These are phyloP conservation scores for Dicroscelio sp. DNA, from an alignment of 2,888 invertebrate species.

Conservation along the genomic window DNA sequence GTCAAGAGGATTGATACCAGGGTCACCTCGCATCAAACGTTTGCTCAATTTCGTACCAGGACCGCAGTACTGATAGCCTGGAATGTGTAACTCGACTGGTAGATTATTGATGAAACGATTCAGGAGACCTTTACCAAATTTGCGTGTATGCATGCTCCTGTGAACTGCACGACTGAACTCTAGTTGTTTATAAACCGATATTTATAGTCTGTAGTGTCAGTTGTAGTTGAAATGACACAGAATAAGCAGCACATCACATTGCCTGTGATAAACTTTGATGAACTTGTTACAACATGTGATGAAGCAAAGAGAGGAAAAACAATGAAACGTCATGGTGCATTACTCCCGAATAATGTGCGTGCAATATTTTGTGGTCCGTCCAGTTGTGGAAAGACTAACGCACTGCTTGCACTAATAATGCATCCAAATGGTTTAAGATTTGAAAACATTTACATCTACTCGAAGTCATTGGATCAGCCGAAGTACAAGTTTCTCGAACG, in stretches of 20 bases:
- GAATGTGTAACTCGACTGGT: constrained; percentile 78
- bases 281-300: background rate
- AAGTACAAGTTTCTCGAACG: constrained; percentile 74
- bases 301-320: background rate
- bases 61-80: constrained; percentile 43
- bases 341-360: constrained; percentile 66
- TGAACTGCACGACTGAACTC: background rate
- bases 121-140: background rate
- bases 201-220: background rate
- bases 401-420: constrained; percentile 87
- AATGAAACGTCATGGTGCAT: constrained; percentile 69
- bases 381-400: constrained; percentile 35
- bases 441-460: constrained; percentile 89
- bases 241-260: background rate
- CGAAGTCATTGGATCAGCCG: constrained; percentile 78
- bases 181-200: background rate
- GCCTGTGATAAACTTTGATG: background rate
- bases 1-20: constrained; percentile 84
- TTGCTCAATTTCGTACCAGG: constrained; percentile 35
- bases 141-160: background rate
- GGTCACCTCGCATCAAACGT: constrained; percentile 84
- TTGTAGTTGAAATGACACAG: background rate
- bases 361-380: constrained; percentile 36
- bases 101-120: constrained; percentile 65
- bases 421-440: constrained; percentile 89